A percentile compares a stretch with the other conserved stretches of the same genome.
These are phyloP conservation scores for Trileptium ribeirensis DNA, from an alignment of 2,888 invertebrate genomes.

Conservation along the genomic window DNA sequence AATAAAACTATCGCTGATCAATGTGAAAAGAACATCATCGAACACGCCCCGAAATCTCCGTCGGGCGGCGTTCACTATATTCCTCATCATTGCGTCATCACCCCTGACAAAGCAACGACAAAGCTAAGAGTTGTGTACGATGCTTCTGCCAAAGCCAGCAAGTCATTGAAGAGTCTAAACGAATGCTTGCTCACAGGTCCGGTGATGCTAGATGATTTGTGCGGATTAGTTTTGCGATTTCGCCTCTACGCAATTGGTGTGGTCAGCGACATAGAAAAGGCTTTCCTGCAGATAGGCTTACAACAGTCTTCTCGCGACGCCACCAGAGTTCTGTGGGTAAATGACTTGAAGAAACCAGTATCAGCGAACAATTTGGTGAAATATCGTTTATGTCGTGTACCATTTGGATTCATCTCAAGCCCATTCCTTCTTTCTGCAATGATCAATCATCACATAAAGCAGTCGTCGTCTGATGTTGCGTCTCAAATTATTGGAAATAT, in stretches of 20 bases:
- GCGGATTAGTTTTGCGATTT: constrained; percentile 29
- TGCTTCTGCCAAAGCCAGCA: constrained; percentile 28
- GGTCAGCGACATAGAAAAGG: background rate
- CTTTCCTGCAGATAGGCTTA: constrained; percentile 35
- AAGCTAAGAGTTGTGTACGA: constrained; percentile 41
- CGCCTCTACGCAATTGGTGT: constrained; percentile 28
- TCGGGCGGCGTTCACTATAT: constrained; percentile 25
- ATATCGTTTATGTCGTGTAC: constrained; percentile 34
- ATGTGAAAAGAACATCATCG: constrained; percentile 21
- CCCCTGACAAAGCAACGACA: constrained; percentile 25
- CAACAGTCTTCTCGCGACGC: constrained; percentile 29
- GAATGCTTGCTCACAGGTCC: constrained; percentile 34
- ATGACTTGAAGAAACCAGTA: background rate
- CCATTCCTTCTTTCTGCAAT: constrained; percentile 33
- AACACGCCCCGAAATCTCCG: background rate
- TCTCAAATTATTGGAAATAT: background rate
- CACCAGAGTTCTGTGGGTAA: background rate
- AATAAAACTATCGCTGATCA: constrained; percentile 20
- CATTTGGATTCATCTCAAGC: constrained; percentile 32
- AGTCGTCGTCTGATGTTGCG: background rate
- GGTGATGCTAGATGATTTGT: constrained; percentile 23
- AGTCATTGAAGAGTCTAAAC: constrained; percentile 26
- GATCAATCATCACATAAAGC: constrained; percentile 26
- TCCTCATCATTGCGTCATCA: constrained; percentile 33
- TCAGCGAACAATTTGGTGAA: constrained; percentile 29